Percentiles rank a stretch among this genome's conserved stretches.
Evolutionary conservation across 1,140 invertebrate species (phyloP).

Genomic region (Trichonephila clavipes): DNA sequence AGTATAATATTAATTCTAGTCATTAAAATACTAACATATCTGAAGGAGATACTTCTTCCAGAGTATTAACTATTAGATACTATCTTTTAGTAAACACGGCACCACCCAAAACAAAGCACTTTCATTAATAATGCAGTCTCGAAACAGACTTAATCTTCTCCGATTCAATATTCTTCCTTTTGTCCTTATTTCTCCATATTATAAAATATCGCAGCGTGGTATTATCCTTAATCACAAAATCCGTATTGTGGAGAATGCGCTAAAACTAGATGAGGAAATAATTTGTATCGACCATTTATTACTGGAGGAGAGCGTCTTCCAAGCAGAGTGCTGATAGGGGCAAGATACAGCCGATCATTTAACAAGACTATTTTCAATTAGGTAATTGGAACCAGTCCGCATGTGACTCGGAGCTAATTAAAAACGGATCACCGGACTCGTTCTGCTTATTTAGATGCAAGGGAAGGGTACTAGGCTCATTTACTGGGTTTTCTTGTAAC

Average conservation of each 20-base stretch:
- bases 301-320: neutral
- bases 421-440: conserved; percentile 41
- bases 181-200: neutral
- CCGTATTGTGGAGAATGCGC: neutral
- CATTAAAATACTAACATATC: too few relatives aligned
- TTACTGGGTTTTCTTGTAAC: neutral
- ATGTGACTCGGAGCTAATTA: conserved; percentile 46
- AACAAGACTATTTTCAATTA: conserved; percentile 52
- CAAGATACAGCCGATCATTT: conserved; percentile 7
- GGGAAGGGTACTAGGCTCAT: neutral
- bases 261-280: neutral
- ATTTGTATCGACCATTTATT: conserved; percentile 26
- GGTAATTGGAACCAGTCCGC: conserved; percentile 21
- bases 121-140: neutral
- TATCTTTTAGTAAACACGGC: neutral
- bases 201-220: neutral
- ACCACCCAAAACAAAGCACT: neutral
- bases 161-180: neutral
- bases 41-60: neutral
- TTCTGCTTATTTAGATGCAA: conserved; percentile 42
- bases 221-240: neutral
- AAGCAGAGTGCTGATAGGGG: conserved; percentile 14
- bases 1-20: too few relatives aligned
- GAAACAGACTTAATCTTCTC: too few relatives aligned
- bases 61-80: neutral